Evolutionary conservation across 2,888 invertebrate species (phyloP).

Genomic region (Neoitamus cyanurus): DNA sequence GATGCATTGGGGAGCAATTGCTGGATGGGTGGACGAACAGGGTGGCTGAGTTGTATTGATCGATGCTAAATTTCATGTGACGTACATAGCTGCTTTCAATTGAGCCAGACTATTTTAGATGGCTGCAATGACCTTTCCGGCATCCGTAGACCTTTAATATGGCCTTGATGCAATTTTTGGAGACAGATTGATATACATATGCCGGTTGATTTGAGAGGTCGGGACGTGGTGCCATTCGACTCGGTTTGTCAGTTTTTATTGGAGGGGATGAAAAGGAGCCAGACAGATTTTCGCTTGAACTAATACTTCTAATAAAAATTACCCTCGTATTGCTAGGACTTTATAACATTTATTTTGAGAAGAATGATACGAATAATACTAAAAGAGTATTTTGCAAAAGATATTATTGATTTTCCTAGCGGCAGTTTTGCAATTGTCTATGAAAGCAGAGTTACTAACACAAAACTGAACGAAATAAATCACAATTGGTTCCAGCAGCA

Average conservation of each 20-base stretch:
- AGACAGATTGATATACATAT: not conserved
- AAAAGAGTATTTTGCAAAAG: too few relatives aligned
- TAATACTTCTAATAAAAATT: too few relatives aligned
- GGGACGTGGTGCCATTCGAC: too few relatives aligned
- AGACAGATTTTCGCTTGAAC: not conserved
- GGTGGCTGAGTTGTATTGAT: not conserved
- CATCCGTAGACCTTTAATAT: conserved; percentile 24
- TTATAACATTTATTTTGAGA: too few relatives aligned
- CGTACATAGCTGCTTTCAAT: conserved; percentile 11
- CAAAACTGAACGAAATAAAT: too few relatives aligned
- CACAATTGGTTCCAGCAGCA: too few relatives aligned
- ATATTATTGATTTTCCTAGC: too few relatives aligned
- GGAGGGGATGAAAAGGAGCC: not conserved
- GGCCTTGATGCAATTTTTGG: conserved; percentile 9
- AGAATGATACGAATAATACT: too few relatives aligned
- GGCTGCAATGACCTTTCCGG: conserved; percentile 35
- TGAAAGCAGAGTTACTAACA: too few relatives aligned
- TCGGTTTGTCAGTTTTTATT: not conserved
- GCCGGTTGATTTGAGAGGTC: not conserved
- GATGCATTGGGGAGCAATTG: not conserved
- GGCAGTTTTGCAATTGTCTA: too few relatives aligned
- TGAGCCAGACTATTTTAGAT: conserved; percentile 22
- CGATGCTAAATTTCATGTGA: conserved; percentile 27
- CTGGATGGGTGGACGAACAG: not conserved
- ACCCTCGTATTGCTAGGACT: too few relatives aligned